Conservation (phyloP, 2,888 invertebrate genomes). For the Balanococcus diminutus region DNA sequence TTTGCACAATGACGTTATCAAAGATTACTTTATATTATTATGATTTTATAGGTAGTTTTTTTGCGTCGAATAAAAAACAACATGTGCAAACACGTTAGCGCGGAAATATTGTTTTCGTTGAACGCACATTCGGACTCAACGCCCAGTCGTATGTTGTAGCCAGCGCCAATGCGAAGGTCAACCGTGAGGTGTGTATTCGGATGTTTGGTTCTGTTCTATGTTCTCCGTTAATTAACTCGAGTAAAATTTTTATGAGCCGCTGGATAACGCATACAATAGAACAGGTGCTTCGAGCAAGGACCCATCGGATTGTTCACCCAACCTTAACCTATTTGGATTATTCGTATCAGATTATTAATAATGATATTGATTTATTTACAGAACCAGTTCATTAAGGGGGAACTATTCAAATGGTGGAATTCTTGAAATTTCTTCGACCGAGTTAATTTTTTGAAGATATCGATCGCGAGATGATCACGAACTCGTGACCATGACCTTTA, state of each 20-base stretch:
- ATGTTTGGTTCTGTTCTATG: background rate
- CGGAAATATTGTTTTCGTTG: background rate
- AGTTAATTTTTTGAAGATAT: background rate
- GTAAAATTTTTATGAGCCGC: background rate
- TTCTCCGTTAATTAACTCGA: background rate
- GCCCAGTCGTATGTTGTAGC: background rate
- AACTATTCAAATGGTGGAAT: background rate
- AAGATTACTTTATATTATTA: background rate
- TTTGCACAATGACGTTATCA: background rate
- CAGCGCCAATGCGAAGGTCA: slow-evolving; percentile 10
- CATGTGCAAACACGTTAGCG: background rate
- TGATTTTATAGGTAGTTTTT: background rate
- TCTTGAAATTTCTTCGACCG: background rate
- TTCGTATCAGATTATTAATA: background rate
- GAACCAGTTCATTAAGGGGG: background rate
- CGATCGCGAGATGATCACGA: background rate
- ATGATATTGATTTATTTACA: background rate
- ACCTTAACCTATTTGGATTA: background rate
- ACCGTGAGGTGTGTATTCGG: background rate
- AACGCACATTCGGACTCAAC: background rate
- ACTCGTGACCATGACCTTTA: background rate
- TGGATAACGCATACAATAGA: background rate
- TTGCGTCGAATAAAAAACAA: background rate
- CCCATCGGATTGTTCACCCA: background rate
- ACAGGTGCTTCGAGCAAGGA: slow-evolving; percentile 7